Evolutionary conservation across 2,888 invertebrate species (phyloP), one percentile per base, ranked within the genome.

Genomic region (Exephanes ischioxanthus): DNA sequence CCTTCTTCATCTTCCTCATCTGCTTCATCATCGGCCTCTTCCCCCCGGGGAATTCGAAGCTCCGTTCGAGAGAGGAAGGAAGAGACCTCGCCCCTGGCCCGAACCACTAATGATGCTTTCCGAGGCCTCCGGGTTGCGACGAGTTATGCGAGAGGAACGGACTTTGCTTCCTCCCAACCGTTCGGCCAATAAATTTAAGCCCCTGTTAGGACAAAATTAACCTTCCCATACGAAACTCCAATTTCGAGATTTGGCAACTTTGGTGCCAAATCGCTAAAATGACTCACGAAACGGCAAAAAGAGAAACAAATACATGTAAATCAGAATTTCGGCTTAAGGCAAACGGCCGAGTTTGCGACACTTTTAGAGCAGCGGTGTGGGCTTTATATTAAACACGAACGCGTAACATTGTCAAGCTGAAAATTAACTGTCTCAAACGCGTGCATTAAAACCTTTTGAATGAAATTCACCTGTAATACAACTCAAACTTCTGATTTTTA

Each of bases 31-130:
- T 80, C 22, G 37, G 19, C 67, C 41, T 30, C 77, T 48, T 53
- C 22, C 51, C 37, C 41, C 11, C 80, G 77, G 70, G 72, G 84
- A 89, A 87, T 88, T 89, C 85, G 83, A 85, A 85, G 87, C 84
- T 80, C 84, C 73, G 67, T 58, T 66, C 55, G 71, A 84, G 71
- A 85, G 87, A 89, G 88, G 87, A 89, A 87, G 88, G 88, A 89
- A 89, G 89, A 88, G 86, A 88, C 72, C 84, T 85, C 83, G 84
- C 82, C 82, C 86, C 83, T 22, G 80, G 80, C 80, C 70, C 87
- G 63, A 63, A 86, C 83, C 87, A 87, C 88, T 89, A 89, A 89
- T 89, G 89, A 89, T 83, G 87, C 87, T 88, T 87, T 87, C 83
- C 83, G 88, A 88, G 67, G 77, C 83, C 63, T 53, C 77, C 73